phyloP scores from a whole-genome alignment of 92 coral and sea anemone species.

The Epizoanthus stellaris region DNA sequence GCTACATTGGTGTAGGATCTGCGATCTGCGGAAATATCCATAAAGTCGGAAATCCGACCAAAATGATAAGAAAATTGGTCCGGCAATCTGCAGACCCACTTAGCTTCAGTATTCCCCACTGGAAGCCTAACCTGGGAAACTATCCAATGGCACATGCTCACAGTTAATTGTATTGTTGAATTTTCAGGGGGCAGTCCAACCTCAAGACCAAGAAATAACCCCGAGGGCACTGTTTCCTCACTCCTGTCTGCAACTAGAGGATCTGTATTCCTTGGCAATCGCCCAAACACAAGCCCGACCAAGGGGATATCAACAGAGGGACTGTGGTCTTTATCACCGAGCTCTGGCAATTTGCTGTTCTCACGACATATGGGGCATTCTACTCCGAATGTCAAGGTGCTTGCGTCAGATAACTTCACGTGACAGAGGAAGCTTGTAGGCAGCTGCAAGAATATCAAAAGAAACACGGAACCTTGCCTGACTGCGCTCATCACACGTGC shows the following conservation, averaged over 20 bases:
- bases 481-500: too few species aligned
- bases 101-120: too few species aligned
- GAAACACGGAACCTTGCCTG: neutral
- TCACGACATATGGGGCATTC: slow-evolving; percentile 39
- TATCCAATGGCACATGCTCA: neutral
- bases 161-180: neutral
- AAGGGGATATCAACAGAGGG: neutral
- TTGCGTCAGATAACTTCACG: slow-evolving; percentile 18
- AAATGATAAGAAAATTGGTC: too few species aligned
- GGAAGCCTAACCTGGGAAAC: too few species aligned
- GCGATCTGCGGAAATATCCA: too few species aligned
- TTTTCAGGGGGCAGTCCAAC: slow-evolving; percentile 2
- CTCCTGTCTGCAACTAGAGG: slow-evolving; percentile 1
- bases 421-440: neutral
- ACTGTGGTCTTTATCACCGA: slow-evolving; percentile 11
- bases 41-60: too few species aligned
- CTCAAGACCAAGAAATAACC: neutral
- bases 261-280: neutral
- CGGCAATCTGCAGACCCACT: too few species aligned
- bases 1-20: too few species aligned
- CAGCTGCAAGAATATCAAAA: neutral
- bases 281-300: slow-evolving; percentile 35
- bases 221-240: neutral
- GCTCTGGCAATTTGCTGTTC: slow-evolving; percentile 19
- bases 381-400: slow-evolving; percentile 29